These are phyloP conservation scores for Poecilobothrus nobilitatus DNA, from an alignment of 2,888 invertebrate genomes.

Conservation along the genomic window DNA sequence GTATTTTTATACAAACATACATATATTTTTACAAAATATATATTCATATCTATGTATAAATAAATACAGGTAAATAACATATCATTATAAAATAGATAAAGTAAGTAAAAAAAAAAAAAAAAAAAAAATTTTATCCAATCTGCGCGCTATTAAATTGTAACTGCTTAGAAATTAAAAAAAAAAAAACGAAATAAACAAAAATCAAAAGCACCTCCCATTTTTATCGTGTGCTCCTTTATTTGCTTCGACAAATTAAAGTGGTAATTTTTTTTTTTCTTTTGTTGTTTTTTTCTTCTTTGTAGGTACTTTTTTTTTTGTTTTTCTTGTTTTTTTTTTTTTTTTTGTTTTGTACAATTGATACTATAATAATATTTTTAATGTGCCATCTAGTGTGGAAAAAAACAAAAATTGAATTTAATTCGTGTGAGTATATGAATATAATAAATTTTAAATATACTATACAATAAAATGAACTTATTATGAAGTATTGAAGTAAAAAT, in stretches of 20 bases:
- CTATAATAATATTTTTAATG: no score
- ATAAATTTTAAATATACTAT: no score
- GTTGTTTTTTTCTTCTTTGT: not conserved
- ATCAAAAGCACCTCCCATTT: not conserved
- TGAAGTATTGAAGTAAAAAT: no score
- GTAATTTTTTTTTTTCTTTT: not conserved
- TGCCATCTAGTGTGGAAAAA: not conserved
- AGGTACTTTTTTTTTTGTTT: no score
- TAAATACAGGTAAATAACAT: no score
- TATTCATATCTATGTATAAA: no score
- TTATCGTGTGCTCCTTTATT: not conserved
- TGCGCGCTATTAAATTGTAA: conserved; percentile 2
- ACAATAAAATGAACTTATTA: no score
- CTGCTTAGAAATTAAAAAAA: not conserved
- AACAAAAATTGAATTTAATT: not conserved
- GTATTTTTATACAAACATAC: no score
- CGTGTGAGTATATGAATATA: no score
- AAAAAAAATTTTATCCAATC: not conserved
- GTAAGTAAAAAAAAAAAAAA: no score
- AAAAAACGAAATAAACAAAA: not conserved
- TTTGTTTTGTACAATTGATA: not conserved
- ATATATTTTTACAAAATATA: no score
- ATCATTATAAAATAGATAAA: no score
- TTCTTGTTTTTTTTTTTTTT: not conserved
- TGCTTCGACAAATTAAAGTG: not conserved